A percentile compares a stretch with the other conserved stretches of the same genome.
Conservation (phyloP, 2,113 vertebrate genomes). For the Eulacestoma nigropectus region DNA sequence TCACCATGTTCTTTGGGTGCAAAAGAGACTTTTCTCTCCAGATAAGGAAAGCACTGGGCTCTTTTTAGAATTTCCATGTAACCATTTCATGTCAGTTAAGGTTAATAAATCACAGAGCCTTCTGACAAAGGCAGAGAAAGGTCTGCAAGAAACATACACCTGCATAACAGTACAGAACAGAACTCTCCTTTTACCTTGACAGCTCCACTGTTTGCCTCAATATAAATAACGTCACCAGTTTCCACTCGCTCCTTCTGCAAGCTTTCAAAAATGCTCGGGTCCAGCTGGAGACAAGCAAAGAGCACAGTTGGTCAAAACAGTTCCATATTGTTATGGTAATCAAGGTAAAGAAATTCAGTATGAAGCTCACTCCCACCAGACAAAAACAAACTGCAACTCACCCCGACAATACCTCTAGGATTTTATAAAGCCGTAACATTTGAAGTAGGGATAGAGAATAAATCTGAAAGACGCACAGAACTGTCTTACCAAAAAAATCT, state of each 20-base stretch:
- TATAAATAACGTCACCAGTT: conserved; percentile 97
- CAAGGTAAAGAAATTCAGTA: not conserved
- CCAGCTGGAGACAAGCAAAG: conserved; percentile 76
- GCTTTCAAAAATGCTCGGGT: conserved; percentile 98
- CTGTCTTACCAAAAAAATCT: not conserved
- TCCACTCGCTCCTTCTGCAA: conserved; percentile 97
- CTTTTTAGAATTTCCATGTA: not conserved
- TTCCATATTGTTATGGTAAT: not conserved
- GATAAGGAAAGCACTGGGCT: not conserved
- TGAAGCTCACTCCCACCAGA: not conserved
- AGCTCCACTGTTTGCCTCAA: conserved; percentile 96
- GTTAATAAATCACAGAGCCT: not conserved
- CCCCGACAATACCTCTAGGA: not conserved
- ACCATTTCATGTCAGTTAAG: not conserved
- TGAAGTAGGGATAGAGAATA: not conserved
- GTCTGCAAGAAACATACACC: not conserved
- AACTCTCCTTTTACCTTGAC: conserved; percentile 85
- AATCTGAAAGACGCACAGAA: not conserved
- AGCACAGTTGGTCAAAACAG: not conserved
- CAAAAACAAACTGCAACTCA: not conserved
- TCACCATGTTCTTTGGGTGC: not conserved
- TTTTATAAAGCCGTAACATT: not conserved
- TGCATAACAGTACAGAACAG: not conserved
- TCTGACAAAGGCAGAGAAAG: conserved; percentile 18
- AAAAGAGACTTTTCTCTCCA: not conserved